Base-by-base conservation (phyloP, 2,113 vertebrate species). In the Neoarius graeffei region DNA sequence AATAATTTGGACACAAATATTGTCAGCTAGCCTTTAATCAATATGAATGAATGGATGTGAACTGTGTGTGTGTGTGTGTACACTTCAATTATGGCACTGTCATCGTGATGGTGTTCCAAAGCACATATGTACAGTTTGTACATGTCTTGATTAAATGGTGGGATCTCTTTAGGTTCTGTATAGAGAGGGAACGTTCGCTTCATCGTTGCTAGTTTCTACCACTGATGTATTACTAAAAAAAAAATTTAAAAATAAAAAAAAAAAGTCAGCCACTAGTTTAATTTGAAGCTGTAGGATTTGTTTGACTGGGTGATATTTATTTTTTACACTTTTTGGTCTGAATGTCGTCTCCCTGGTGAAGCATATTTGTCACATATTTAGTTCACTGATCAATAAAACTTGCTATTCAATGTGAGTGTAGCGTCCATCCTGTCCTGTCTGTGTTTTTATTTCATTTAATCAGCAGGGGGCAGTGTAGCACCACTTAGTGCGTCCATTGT, bases 371-470 rank as follows among this genome's bases (percentile, higher is more conserved):
- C 89, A 88, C 88, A 90, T 91, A 93, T 93, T 94, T 90, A 93
- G 93, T 94, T 94, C 67, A 88, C 89, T 93, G 93, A 94, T 93
- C 91, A 95, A 95, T 95, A 95, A 96, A 91, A 94, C 87, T 89
- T 92, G 89, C 88, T 89, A 89, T 92, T 92, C 89, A 91, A 89
- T 85, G 85, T 89, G 67, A 77, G 35, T 59, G 67, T 80, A 81
- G 23, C 1, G 15, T 81, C n/a, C 71, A 4, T 42, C 25, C 13
- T 85, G 25, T 80, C 17, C 80, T 60, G 17, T 59, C 15, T 56
- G 8, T 1, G 52, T 80, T 56, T 11, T n/a, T n/a, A 11, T 27
- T 73, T 54, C 25, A 42, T 69, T 48, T 54, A 56, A 35, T 20
- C 84, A 81, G 62, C 5, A 88, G 84, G 8, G 48, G 89, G 73